Evolutionary conservation across 2,888 invertebrate species (phyloP), one percentile per base, ranked within the genome.

Genomic region (Agrotis ipsilon): DNA sequence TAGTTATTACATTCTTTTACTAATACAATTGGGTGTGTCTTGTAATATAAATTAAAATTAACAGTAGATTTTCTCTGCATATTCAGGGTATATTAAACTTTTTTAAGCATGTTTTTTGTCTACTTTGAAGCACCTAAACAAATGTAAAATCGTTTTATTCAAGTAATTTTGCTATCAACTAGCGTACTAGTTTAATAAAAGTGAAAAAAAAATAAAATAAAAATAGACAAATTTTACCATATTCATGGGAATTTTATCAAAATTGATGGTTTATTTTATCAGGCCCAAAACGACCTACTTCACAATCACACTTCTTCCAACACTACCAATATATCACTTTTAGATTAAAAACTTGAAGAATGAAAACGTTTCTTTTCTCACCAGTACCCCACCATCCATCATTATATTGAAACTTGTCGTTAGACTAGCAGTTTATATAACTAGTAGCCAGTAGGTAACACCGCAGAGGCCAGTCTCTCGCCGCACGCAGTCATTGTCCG

Each of bases 331-430:
- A 19, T 2, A 1, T 6, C 18, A 52, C 48, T 19, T 7, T 19
- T 48, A 6, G 49, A 45, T 46, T 18, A 14, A 59, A 59, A 46
- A 60, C 11, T 45, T 0, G 46, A 43, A 39, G 5, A 66, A 52
- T 11, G 9, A 3, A 46, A 66, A 68, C 51, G 48, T 19, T 71
- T 74, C 0, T 71, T 16, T 80, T 55, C 48, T 58, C 58, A 72
- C 48, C 73, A 83, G 74, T 88, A 84, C 82, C 55, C 72, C 67
- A 58, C 64, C 63, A 60, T 69, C 64, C 63, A 60, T 69, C 59
- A 49, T 49, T 69, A 60, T 76, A 66, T 75, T 77, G 14, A 64
- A 85, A 76, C 68, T 60, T 49, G 18, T 48, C 58, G 57, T 43
- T 49, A 48, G 57, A 67, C 43, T 19, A 49, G 21, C 67, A 49